Conservation (phyloP, 37 sponge, comb jelly and placozoan genomes). For the Oopsacas minuta region DNA sequence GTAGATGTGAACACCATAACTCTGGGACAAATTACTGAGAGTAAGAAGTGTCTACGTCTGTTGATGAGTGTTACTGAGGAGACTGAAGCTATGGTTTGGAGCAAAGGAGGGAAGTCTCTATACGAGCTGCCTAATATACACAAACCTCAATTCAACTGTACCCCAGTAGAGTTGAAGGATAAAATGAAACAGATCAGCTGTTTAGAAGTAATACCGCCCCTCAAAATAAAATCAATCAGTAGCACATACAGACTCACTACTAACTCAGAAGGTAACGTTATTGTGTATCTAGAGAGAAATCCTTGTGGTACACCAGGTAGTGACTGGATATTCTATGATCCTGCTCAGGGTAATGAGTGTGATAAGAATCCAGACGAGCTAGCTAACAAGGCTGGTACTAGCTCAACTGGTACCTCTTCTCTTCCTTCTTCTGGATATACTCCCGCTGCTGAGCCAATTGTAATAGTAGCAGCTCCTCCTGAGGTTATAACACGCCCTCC, state of each 20-base stretch:
- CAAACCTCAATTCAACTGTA: background rate
- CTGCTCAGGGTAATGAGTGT: constrained; percentile 1
- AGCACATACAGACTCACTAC: constrained; percentile 9
- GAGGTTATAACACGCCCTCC: constrained; percentile 23
- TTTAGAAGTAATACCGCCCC: background rate
- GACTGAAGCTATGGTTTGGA: constrained; percentile 15
- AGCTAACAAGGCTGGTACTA: background rate
- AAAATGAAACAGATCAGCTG: background rate
- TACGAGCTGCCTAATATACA: background rate
- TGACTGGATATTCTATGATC: constrained; percentile 3
- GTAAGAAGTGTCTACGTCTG: background rate
- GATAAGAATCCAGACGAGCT: constrained; percentile 16
- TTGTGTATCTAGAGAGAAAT: constrained; percentile 3
- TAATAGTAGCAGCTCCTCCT: background rate
- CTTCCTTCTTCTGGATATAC: background rate
- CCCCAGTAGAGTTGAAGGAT: background rate
- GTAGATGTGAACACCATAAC: background rate
- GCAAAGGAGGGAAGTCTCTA: background rate
- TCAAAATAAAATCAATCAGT: background rate
- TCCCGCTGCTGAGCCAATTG: background rate
- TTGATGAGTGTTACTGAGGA: constrained; percentile 10
- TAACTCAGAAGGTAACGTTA: background rate
- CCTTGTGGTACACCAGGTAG: background rate
- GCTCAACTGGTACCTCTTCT: background rate
- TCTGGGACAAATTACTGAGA: background rate